Percentiles rank a stretch among this genome's conserved stretches.
These are phyloP conservation scores for Pipistrellus pygmaeus DNA, from an alignment of 2,797 vertebrate species.

Conservation along the genomic window DNA sequence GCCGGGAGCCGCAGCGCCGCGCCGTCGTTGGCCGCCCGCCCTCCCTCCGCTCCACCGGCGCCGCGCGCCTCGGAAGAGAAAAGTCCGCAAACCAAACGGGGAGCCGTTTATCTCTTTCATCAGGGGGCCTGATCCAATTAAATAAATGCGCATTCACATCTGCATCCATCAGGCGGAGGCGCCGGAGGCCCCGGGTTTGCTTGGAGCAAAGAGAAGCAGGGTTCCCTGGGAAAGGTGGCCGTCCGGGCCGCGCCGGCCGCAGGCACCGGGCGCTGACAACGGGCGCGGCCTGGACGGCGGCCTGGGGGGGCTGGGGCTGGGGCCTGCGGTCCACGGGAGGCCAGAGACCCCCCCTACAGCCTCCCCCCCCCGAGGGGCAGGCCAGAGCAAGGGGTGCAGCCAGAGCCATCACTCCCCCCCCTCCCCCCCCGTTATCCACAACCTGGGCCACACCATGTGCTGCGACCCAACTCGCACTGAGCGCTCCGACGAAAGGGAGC, in stretches of 20 bases:
- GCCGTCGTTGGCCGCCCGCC: conserved; percentile 89
- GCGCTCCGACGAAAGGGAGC: conserved; percentile 71
- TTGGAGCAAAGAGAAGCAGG: conserved; percentile 88
- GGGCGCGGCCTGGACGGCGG: not conserved
- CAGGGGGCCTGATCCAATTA: conserved; percentile 98
- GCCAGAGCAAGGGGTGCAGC: not conserved
- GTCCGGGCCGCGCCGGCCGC: conserved; percentile 69
- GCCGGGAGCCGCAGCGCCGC: not conserved
- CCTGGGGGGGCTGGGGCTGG: not conserved
- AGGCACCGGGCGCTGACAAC: conserved; percentile 44
- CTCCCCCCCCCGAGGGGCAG: not conserved
- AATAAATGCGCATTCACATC: conserved; percentile 95
- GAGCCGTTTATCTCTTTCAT: conserved; percentile 96
- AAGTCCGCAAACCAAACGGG: conserved; percentile 92
- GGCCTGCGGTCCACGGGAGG: not conserved
- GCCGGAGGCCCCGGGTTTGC: conserved; percentile 87
- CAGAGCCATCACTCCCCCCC: not conserved
- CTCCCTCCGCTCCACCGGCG: conserved; percentile 83
- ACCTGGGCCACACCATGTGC: not conserved
- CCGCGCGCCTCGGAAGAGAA: conserved; percentile 88
- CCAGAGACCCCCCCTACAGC: not conserved
- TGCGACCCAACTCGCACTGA: not conserved
- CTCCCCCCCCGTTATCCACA: conserved; percentile 16
- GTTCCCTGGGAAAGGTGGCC: conserved; percentile 78
- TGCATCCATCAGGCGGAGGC: conserved; percentile 93